Conservation (phyloP, 2,113 vertebrate genomes). For the Pogonocichla stellata region DNA sequence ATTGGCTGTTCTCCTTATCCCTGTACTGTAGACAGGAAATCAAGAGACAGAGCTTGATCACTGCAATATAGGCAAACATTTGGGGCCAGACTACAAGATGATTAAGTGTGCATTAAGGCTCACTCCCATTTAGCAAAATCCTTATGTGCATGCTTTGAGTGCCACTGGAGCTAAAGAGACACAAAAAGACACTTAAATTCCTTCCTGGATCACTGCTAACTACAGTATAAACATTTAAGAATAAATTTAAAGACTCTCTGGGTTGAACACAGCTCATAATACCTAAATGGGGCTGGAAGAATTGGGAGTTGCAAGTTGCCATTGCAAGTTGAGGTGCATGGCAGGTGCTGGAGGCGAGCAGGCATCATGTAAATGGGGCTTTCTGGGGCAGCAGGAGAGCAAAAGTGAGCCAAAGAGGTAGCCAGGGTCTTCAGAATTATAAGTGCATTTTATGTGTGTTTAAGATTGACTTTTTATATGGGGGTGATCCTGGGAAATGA, state of each 20-base stretch:
- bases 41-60: slow-evolving; percentile 9
- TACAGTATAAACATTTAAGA: background rate
- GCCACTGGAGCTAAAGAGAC: background rate
- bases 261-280: background rate
- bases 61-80: slow-evolving; percentile 1
- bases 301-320: background rate
- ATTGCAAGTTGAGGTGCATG: background rate
- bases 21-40: slow-evolving; percentile 18
- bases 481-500: background rate
- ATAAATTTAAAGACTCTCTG: background rate
- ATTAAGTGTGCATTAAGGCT: slow-evolving; percentile 50
- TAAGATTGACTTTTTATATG: background rate
- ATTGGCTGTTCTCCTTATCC: slow-evolving; percentile 4
- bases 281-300: background rate
- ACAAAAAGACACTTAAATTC: slow-evolving; percentile 28
- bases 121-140: background rate
- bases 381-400: background rate
- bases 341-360: background rate
- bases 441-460: background rate
- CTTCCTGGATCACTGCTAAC: background rate
- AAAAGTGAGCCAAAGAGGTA: background rate
- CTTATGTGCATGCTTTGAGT: background rate
- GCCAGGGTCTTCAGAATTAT: background rate
- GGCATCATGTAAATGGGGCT: background rate
- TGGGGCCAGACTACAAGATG: slow-evolving; percentile 5